Evolutionary conservation across 1,140 invertebrate genomes (phyloP).

Genomic region (Euglossa dilemma): DNA sequence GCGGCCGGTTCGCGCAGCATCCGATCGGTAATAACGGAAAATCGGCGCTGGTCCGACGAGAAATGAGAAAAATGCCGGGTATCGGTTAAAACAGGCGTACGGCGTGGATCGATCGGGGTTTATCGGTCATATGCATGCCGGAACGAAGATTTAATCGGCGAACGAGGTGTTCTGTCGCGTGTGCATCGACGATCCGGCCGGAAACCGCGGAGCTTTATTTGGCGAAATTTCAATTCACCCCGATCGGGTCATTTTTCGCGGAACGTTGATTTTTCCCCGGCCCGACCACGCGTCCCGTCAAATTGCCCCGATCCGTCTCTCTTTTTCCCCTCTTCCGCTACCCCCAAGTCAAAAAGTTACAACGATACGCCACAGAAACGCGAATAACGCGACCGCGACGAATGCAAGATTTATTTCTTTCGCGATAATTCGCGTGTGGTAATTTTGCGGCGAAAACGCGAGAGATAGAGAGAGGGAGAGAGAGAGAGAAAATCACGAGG

Average conservation of each 20-base stretch:
- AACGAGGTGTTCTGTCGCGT: constrained; percentile 20
- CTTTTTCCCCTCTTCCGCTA: neutral
- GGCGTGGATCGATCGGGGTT: constrained; percentile 6
- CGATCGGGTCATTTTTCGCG: constrained; percentile 30
- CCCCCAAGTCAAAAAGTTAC: neutral
- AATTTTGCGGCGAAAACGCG: no score
- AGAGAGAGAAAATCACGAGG: neutral
- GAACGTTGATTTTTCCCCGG: constrained; percentile 40
- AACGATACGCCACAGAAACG: neutral
- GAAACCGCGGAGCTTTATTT: constrained; percentile 40
- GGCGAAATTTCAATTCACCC: constrained; percentile 35
- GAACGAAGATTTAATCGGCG: constrained; percentile 40
- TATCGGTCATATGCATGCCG: constrained; percentile 22
- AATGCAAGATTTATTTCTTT: no score
- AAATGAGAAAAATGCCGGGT: neutral
- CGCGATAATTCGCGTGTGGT: no score
- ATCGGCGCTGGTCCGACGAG: neutral
- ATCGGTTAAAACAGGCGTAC: neutral
- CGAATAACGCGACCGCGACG: no score
- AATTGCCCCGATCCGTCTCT: constrained; percentile 12
- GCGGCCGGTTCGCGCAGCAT: no score
- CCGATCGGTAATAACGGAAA: no score
- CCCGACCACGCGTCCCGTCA: neutral
- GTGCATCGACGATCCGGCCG: constrained; percentile 14
- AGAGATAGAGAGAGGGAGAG: no score